A percentile compares a stretch with the other conserved stretches of the same genome.
These are phyloP conservation scores for Chironex yamaguchii DNA, from an alignment of 30 jellyfish, hydroid and myxozoan genomes.

Conservation along the genomic window DNA sequence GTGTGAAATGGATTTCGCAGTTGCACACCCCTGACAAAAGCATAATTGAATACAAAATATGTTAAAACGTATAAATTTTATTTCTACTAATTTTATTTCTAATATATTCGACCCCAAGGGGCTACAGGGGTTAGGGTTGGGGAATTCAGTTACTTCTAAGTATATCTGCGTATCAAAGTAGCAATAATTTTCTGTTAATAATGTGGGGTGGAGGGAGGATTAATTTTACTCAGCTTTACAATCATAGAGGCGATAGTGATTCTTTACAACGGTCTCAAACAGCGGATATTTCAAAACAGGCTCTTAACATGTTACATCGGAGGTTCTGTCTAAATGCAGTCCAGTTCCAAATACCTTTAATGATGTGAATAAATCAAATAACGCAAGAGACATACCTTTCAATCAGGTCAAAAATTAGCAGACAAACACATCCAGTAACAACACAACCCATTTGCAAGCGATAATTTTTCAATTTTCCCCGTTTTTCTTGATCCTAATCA, in stretches of 20 bases:
- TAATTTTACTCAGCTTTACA: no score
- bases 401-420: conserved; percentile 82
- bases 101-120: neutral
- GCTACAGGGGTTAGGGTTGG: neutral
- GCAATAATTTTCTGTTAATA: no score
- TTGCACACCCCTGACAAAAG: conserved; percentile 88
- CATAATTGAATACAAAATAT: neutral
- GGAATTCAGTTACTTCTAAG: neutral
- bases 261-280: no score
- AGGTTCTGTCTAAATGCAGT: no score
- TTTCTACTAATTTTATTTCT: neutral
- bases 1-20: conserved; percentile 94
- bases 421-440: conserved; percentile 73
- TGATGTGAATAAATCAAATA: no score
- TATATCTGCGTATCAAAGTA: no score
- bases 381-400: conserved; percentile 84
- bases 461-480: conserved; percentile 76
- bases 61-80: no score
- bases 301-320: no score
- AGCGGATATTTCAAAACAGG: no score
- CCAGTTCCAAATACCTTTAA: no score
- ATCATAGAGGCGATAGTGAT: no score
- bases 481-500: conserved; percentile 86
- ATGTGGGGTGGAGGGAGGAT: no score
- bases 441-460: conserved; percentile 74